These are phyloP conservation scores for Tachina fera DNA, from an alignment of 2,888 invertebrate genomes.

Conservation along the genomic window DNA sequence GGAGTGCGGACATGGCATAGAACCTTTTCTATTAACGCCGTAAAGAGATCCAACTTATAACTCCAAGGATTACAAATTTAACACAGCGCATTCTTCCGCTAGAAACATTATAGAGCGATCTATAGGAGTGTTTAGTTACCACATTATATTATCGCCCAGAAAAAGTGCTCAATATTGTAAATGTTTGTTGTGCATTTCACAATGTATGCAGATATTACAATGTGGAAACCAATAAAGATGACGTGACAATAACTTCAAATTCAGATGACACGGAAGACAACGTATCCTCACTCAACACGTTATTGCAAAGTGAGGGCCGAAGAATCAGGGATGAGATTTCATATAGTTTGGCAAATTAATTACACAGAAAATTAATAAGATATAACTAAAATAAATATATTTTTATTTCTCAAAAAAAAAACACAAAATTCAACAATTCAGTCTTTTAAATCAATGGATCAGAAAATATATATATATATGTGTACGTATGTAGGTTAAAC, in stretches of 20 bases:
- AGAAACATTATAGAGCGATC: slow-evolving; percentile 88
- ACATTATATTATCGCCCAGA: slow-evolving; percentile 11
- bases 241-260: not conserved
- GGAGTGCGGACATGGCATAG: not conserved
- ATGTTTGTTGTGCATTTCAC: slow-evolving; percentile 13
- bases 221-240: not conserved
- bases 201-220: slow-evolving; percentile 3
- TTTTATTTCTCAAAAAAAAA: slow-evolving; percentile 3
- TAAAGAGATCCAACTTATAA: slow-evolving; percentile 33
- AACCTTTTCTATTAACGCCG: slow-evolving; percentile 27
- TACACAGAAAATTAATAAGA: slow-evolving; percentile 6
- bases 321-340: slow-evolving; percentile 1
- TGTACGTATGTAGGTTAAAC: not conserved
- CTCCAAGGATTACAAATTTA: slow-evolving; percentile 30
- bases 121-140: slow-evolving; percentile 84
- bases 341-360: not conserved
- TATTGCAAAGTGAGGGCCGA: not conserved
- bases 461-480: not conserved
- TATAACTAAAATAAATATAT: not conserved
- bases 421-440: not conserved
- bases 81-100: slow-evolving; percentile 29
- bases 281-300: not conserved
- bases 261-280: not conserved
- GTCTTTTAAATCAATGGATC: not conserved
- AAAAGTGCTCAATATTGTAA: slow-evolving; percentile 7